Conservation (phyloP, 2,113 vertebrate species). For the Otus sunia region DNA sequence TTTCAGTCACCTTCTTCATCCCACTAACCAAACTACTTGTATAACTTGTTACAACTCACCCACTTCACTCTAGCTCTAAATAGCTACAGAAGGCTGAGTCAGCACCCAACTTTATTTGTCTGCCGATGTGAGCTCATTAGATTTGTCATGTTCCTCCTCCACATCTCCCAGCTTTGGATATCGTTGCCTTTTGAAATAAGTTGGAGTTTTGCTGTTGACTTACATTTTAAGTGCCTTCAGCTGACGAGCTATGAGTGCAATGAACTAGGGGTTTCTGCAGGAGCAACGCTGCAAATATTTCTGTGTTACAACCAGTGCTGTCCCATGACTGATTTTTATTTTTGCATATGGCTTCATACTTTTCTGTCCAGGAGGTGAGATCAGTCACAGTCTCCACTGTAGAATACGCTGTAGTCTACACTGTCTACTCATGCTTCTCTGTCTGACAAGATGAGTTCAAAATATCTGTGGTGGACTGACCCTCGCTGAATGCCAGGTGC, state of each 20-base stretch:
- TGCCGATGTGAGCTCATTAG: background rate
- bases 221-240: background rate
- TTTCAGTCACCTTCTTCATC: background rate
- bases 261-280: background rate
- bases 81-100: background rate
- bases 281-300: background rate
- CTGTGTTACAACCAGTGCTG: background rate
- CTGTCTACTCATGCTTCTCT: background rate
- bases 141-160: background rate
- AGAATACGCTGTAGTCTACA: background rate
- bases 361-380: background rate
- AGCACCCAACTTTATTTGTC: background rate
- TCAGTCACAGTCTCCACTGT: background rate
- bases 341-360: background rate
- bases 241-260: background rate
- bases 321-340: background rate
- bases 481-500: background rate
- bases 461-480: background rate
- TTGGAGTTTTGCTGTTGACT: background rate
- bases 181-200: background rate
- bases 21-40: background rate
- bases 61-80: background rate
- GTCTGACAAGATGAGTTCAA: background rate
- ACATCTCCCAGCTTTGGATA: background rate
- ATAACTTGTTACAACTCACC: background rate